phyloP scores from a whole-genome alignment of 2,888 invertebrate species.

The Globia sparganii region DNA sequence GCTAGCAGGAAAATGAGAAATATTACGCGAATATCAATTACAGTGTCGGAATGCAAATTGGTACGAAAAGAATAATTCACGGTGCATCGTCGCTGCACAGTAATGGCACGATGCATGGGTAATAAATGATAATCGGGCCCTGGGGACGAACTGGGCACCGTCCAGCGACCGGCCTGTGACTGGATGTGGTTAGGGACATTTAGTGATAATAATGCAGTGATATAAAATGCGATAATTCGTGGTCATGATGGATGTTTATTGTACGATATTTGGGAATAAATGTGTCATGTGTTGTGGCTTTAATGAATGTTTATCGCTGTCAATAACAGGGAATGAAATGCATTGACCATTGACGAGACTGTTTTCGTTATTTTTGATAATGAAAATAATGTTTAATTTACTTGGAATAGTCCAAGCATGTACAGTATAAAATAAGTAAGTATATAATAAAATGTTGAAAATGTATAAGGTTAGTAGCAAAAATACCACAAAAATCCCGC shows the following conservation, averaged over 20 bases:
- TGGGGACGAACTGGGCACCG: conserved; percentile 69
- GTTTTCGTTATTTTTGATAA: neutral
- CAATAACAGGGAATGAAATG: neutral
- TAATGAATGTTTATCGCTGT: conserved; percentile 2
- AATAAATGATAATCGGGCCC: conserved; percentile 84
- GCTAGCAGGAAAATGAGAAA: conserved; percentile 50
- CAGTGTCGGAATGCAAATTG: conserved; percentile 67
- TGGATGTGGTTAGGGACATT: conserved; percentile 50
- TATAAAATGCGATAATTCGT: conserved; percentile 17
- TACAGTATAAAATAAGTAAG: too few species aligned
- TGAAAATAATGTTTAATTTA: neutral
- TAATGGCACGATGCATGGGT: conserved; percentile 79
- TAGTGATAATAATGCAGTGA: conserved; percentile 1
- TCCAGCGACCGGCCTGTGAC: conserved; percentile 32
- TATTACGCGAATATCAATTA: conserved; percentile 70
- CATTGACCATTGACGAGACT: neutral
- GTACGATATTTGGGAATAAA: conserved; percentile 9
- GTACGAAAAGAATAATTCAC: conserved; percentile 71
- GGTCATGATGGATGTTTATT: conserved; percentile 11
- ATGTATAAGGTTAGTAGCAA: neutral
- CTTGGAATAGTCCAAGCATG: neutral
- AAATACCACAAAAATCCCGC: neutral
- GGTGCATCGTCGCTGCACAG: conserved; percentile 62
- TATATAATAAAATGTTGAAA: too few species aligned
- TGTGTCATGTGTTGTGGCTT: neutral